These are phyloP conservation scores for Tinamus guttatus DNA, from an alignment of 2,113 vertebrate species.

Conservation along the genomic window DNA sequence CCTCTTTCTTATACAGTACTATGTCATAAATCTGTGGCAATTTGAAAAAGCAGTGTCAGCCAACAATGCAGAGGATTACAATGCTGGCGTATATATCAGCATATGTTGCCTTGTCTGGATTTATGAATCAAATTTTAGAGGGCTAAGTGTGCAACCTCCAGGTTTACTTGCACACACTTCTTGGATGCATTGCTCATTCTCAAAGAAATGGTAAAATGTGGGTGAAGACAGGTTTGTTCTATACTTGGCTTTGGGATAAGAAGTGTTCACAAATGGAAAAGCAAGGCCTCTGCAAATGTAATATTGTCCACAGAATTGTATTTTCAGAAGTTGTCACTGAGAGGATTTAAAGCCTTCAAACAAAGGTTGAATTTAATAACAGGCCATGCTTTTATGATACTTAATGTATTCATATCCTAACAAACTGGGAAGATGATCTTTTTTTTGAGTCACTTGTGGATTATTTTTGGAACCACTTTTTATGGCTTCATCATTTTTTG, in stretches of 20 bases:
- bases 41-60: neutral
- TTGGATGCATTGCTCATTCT: neutral
- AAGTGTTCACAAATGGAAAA: conserved; percentile 36
- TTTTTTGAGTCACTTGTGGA: conserved; percentile 51
- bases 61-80: neutral
- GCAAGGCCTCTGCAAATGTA: neutral
- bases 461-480: conserved; percentile 56
- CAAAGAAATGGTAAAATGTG: neutral
- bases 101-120: neutral
- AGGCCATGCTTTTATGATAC: conserved; percentile 20
- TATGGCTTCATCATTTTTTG: neutral
- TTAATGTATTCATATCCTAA: conserved; percentile 45
- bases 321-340: conserved; percentile 15
- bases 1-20: neutral
- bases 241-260: neutral
- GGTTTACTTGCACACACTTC: neutral
- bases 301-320: neutral
- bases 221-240: neutral
- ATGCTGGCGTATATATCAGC: neutral
- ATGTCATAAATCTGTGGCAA: neutral
- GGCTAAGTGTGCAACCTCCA: neutral
- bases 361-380: conserved; percentile 54
- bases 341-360: conserved; percentile 35
- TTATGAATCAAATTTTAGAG: neutral
- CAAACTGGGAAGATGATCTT: conserved; percentile 42